Evolutionary conservation across 1,140 invertebrate genomes (phyloP), one percentile per base, ranked within the genome.

Genomic region (Delia radicum): DNA sequence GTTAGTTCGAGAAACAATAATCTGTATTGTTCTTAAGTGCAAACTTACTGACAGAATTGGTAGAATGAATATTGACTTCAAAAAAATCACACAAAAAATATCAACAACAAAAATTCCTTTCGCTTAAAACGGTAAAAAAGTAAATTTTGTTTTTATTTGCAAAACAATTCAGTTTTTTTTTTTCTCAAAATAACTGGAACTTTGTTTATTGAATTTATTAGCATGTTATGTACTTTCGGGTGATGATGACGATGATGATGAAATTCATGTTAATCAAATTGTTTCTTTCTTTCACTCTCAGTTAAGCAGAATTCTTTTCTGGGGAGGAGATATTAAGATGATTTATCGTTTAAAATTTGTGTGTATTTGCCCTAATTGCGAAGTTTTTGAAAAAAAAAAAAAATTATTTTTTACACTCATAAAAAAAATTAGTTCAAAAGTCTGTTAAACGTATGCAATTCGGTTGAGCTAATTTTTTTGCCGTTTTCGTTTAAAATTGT

Each of bases 51-150:
- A 48, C 42, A 48, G 46, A n/a, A 0, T 21, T 8, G 37, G 37
- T 21, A 21, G 48, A 21, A 55, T 55, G 18, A n/a, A n/a, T n/a
- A n/a, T 55, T 55, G 5, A 24, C 48, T 15, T 4, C 3, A 55
- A 55, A 55, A 37, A 55, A 55, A 55, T 8, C n/a, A 55, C 18
- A 55, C 48, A 55, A 21, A 21, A n/a, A 55, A n/a, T 21, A 1
- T 55, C 29, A 18, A 12, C 28, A 7, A 33, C 33, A 69, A 69
- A 33, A 37, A 69, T 33, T 82, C 82, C 82, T 83, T 83, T 83
- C 82, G 82, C 82, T 83, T 78, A 81, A 83, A 83, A 83, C 82
- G 82, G 82, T 83, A 83, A 83, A 83, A 73, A 83, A 83, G 82
- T 83, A 83, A 83, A 83, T 83, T 83, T 83, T 76, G 80, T 83